These are phyloP conservation scores for Pogoniulus pusillus DNA, from an alignment of 2,797 vertebrate species.

Conservation along the genomic window DNA sequence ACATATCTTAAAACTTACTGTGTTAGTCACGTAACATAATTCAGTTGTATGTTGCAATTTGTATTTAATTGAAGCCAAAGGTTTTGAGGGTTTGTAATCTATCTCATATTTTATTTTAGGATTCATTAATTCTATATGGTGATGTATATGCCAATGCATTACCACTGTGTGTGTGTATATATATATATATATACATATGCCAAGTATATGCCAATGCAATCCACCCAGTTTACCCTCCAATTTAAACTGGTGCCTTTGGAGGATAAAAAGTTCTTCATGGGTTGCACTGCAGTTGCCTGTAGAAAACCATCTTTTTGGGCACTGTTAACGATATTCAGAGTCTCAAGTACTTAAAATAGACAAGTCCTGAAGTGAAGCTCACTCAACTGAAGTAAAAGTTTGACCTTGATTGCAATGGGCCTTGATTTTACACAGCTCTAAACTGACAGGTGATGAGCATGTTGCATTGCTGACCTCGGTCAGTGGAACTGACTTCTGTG, in stretches of 20 bases:
- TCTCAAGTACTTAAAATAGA: neutral
- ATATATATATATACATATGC: no score
- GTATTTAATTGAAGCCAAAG: neutral
- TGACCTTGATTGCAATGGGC: neutral
- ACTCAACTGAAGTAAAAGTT: neutral
- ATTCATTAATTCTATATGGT: neutral
- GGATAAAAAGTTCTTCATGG: neutral
- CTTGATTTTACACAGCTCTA: neutral
- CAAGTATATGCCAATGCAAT: neutral
- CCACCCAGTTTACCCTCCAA: neutral
- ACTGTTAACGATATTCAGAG: neutral
- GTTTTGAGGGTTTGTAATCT: neutral
- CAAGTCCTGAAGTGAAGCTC: neutral
- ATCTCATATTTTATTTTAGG: neutral
- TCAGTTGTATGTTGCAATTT: neutral
- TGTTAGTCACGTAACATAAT: neutral
- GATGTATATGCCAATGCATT: neutral
- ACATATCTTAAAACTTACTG: neutral
- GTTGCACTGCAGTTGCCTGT: neutral
- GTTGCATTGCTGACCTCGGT: conserved; percentile 25
- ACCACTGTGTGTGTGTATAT: no score
- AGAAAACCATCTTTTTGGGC: neutral
- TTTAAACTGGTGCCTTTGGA: conserved; percentile 14
- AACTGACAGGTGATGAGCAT: neutral
- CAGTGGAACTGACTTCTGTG: neutral